Evolutionary conservation across 2,888 invertebrate species (phyloP), one percentile per base, ranked within the genome.

Genomic region (Eupithecia subfuscata): DNA sequence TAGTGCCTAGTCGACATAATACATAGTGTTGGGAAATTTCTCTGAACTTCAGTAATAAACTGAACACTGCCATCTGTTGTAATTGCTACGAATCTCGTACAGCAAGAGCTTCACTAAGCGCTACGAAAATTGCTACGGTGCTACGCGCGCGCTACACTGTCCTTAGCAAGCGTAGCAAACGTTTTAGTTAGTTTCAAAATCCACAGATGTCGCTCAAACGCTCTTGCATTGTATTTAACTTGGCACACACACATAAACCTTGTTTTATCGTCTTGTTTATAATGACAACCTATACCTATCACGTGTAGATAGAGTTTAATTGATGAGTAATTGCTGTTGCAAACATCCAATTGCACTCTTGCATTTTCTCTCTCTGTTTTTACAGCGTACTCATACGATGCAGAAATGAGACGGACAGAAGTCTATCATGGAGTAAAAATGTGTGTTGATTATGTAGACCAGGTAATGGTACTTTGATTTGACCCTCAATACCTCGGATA

Each of bases 171-270:
- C 37, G 25, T 43, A 43, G 43, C 68, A 40, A 30, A 43, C 67
- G 52, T 60, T 67, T 34, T 75, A 52, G 60, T 79, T 73, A 11
- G 43, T 40, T 6, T 18, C 18, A 69, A 25, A 22, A 18, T n/a
- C 69, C 60, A 67, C 34, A 80, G 80, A 79, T 79, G 79, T 74
- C 80, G 64, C 76, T 43, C 25, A 18, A 34, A 30, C 25, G 48
- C 37, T 70, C 9, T 14, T 45, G 16, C 22, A 16, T 65, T n/a
- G 18, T 18, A 34, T 34, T 34, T 64, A n/a, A 40, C n/a, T 67
- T 67, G n/a, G 18, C 37, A 43, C 22, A 40, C 43, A 43, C 22
- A 43, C 40, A 0, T n/a, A n/a, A 7, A 67, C 65, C 65, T 37
- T 37, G 40, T 40, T 18, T 37, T 22, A 22, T 25, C 60, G 25